These are phyloP conservation scores for Aspidiotus destructor DNA, from an alignment of 2,888 invertebrate genomes.

Conservation along the genomic window DNA sequence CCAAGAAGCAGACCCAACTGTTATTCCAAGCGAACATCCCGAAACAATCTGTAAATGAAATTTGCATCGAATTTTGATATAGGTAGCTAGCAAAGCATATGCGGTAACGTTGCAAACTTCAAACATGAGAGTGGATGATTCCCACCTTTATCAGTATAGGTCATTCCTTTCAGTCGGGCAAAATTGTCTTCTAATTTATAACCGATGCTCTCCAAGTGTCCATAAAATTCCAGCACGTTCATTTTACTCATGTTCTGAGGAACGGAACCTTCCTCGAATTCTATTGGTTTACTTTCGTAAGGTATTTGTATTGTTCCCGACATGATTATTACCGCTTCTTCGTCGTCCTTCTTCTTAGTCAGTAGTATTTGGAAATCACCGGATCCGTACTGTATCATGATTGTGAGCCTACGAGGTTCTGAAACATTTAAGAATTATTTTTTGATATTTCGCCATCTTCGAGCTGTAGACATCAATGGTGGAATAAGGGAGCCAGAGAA, in stretches of 20 bases:
- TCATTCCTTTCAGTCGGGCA: conserved; percentile 11
- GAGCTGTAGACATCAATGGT: too few species aligned
- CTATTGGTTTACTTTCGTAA: conserved; percentile 42
- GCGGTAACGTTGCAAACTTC: too few species aligned
- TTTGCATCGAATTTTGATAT: not conserved
- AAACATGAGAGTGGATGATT: too few species aligned
- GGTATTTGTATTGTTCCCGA: conserved; percentile 57
- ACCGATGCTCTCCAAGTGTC: conserved; percentile 17
- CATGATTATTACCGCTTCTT: conserved; percentile 57
- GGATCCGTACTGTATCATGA: conserved; percentile 52
- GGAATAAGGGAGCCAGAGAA: too few species aligned
- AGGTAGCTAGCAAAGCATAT: too few species aligned
- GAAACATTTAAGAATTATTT: not conserved
- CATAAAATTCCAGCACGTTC: conserved; percentile 17
- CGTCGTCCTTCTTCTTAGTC: conserved; percentile 39
- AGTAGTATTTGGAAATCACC: conserved; percentile 51
- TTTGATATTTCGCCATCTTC: not conserved
- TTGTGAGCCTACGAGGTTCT: conserved; percentile 41
- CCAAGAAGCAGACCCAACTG: conserved; percentile 81
- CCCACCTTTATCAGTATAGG: conserved; percentile 15
- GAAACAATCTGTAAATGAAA: conserved; percentile 36
- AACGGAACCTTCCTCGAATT: conserved; percentile 39
- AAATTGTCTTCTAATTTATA: conserved; percentile 20
- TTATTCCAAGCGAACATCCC: conserved; percentile 58
- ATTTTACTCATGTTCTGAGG: conserved; percentile 13